Evolutionary conservation across 2,113 vertebrate genomes (phyloP).

Genomic region (Vidua macroura): DNA sequence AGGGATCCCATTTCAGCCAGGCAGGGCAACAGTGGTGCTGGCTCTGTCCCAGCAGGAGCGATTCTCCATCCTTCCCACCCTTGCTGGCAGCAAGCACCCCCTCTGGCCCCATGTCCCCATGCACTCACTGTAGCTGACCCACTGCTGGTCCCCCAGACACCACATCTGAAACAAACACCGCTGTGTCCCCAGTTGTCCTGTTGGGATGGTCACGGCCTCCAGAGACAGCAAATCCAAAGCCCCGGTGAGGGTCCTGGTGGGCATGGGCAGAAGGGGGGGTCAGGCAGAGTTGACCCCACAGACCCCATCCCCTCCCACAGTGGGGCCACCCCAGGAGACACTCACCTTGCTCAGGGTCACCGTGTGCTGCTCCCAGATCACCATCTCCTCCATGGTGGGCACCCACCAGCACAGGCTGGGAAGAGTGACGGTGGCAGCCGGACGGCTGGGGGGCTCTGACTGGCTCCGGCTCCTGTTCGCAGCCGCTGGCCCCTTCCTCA

Average conservation of each 20-base stretch:
- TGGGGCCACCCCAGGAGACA: rapidly evolving
- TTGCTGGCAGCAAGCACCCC: rapidly evolving
- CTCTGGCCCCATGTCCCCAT: rapidly evolving
- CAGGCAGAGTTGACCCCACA: neutral
- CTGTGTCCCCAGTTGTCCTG: slow-evolving; percentile 66
- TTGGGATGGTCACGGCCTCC: slow-evolving; percentile 84
- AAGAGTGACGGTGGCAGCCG: rapidly evolving
- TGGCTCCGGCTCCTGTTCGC: neutral
- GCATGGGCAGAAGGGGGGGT: neutral
- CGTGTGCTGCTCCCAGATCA: slow-evolving; percentile 96
- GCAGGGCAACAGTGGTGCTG: neutral
- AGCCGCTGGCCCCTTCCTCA: neutral
- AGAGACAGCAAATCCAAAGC: slow-evolving; percentile 92
- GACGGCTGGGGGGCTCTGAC: rapidly evolving
- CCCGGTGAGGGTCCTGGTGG: slow-evolving; percentile 82
- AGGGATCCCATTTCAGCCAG: neutral
- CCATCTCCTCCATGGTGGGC: slow-evolving; percentile 89
- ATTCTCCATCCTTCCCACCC: neutral
- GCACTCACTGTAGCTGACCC: slow-evolving; percentile 89
- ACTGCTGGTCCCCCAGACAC: slow-evolving; percentile 84
- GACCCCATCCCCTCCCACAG: rapidly evolving
- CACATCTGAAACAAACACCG: slow-evolving; percentile 88
- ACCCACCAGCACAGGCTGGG: slow-evolving; percentile 51
- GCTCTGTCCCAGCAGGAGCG: neutral
- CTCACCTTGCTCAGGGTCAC: slow-evolving; percentile 86